Percentiles rank a stretch among this genome's conserved stretches.
Evolutionary conservation across 2,797 vertebrate genomes (phyloP).

Genomic region (Corythornis leucogaster): DNA sequence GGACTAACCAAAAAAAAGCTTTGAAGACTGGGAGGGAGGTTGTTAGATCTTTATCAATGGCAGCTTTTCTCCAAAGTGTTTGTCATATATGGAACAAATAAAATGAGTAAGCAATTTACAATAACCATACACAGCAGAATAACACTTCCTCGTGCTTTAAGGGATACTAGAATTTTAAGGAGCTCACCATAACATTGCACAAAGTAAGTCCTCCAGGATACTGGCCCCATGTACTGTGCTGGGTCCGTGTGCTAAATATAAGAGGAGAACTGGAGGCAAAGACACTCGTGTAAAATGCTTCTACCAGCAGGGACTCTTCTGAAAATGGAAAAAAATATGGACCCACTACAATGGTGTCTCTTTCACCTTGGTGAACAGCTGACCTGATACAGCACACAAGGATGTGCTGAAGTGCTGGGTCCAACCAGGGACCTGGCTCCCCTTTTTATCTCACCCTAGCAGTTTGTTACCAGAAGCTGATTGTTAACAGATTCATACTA

Average conservation of each 20-base stretch:
- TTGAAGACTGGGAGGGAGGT: not conserved
- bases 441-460: not conserved
- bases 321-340: not conserved
- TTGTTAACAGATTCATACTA: not conserved
- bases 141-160: not conserved
- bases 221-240: conserved; percentile 88
- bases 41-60: not conserved
- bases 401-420: not conserved
- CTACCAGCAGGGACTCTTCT: not conserved
- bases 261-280: conserved; percentile 4
- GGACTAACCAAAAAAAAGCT: not conserved
- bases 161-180: not conserved
- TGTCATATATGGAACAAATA: not conserved
- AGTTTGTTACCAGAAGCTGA: not conserved
- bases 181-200: conserved; percentile 84
- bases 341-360: not conserved
- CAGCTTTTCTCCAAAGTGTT: not conserved
- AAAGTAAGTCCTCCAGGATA: conserved; percentile 88
- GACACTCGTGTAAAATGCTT: not conserved
- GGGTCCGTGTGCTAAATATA: conserved; percentile 87
- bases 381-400: not conserved
- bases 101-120: not conserved
- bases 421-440: not conserved
- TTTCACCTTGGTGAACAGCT: not conserved
- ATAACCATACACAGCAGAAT: not conserved